Base-by-base conservation (phyloP, 2,888 invertebrate species). In the Periphyllus acericola region DNA sequence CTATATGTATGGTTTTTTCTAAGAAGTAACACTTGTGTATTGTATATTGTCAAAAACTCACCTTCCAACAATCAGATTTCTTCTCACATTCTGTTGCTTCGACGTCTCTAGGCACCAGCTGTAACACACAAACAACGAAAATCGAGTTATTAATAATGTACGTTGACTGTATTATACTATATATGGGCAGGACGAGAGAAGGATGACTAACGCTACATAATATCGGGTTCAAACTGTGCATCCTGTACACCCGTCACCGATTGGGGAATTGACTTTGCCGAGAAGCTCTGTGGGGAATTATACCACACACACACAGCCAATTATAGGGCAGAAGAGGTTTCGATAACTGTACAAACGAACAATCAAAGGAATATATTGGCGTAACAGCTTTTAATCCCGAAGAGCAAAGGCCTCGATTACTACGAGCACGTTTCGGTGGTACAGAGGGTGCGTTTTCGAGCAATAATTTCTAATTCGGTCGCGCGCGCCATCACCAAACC, bases 31-130 rank as follows among this genome's bases (percentile, higher is more conserved):
- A 46, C 46, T 60, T 25, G 21, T 60, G 5, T 21, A 25, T 60
- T 25, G 17, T 19, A 55, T 52, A 60, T 60, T 5, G 21, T 3
- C 32, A 72, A 72, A 29, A 72, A 79, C 87, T 87, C 60, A 87
- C 87, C 71, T 87, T 87, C 81, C 81, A 87, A 34, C 87, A 87
- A n/a, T 87, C 87, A 6, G 87, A 80, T 74, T 80, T 87, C 17
- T 87, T 87, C 32, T 80, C 87, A 34, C 87, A 87, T 80, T 87
- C 87, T 32, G 81, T 87, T 36, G 81, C 36, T 75, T 87, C 87
- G 6, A 74, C 46, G n/a, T 87, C 81, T 60, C 80, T 87, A 32
- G 87, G 87, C 60, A 87, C 29, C 40, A 87, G 74, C 87, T 87
- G 81, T 29, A 72, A 86, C 79, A 86, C 6, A 46, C 14, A 60